These are phyloP conservation scores for Leucozona laternaria DNA, from an alignment of 2,888 invertebrate genomes.

Conservation along the genomic window DNA sequence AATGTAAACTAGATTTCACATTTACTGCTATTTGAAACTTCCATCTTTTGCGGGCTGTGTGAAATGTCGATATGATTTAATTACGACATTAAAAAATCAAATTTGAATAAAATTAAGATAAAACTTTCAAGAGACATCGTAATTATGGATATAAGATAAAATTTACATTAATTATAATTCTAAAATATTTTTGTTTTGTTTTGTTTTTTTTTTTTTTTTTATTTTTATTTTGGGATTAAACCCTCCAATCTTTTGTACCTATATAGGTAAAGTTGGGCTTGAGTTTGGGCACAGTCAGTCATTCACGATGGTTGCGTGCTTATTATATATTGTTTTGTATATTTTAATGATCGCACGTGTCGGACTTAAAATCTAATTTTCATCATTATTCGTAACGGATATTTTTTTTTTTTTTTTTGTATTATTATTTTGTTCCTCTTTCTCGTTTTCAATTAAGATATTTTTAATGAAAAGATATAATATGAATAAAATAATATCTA, in stretches of 20 bases:
- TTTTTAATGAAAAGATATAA: slow-evolving; percentile 34
- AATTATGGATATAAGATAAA: slow-evolving; percentile 74
- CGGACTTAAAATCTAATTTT: slow-evolving; percentile 63
- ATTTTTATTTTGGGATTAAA: slow-evolving; percentile 32
- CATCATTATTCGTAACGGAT: slow-evolving; percentile 74
- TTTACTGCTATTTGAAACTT: slow-evolving; percentile 55
- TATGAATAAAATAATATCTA: slow-evolving; percentile 36
- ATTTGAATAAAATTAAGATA: slow-evolving; percentile 69
- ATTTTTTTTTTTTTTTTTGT: background rate
- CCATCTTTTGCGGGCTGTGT: slow-evolving; percentile 27
- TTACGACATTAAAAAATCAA: slow-evolving; percentile 73
- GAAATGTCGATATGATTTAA: slow-evolving; percentile 67
- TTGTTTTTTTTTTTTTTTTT: slow-evolving; percentile 39
- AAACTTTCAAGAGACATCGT: slow-evolving; percentile 69
- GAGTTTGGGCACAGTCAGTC: slow-evolving; percentile 4
- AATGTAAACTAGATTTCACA: slow-evolving; percentile 69
- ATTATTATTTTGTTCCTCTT: slow-evolving; percentile 10
- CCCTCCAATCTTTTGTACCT: slow-evolving; percentile 16
- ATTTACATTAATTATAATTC: slow-evolving; percentile 74
- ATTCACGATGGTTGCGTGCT: slow-evolving; percentile 51
- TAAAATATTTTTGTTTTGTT: slow-evolving; percentile 59
- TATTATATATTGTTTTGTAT: slow-evolving; percentile 54
- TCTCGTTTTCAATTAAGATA: slow-evolving; percentile 48
- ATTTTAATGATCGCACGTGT: slow-evolving; percentile 72
- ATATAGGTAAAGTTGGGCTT: slow-evolving; percentile 1